Percentiles rank a stretch among this genome's conserved stretches.
Conservation (phyloP, 2,797 vertebrate genomes). For the Crenuchus spilurus region DNA sequence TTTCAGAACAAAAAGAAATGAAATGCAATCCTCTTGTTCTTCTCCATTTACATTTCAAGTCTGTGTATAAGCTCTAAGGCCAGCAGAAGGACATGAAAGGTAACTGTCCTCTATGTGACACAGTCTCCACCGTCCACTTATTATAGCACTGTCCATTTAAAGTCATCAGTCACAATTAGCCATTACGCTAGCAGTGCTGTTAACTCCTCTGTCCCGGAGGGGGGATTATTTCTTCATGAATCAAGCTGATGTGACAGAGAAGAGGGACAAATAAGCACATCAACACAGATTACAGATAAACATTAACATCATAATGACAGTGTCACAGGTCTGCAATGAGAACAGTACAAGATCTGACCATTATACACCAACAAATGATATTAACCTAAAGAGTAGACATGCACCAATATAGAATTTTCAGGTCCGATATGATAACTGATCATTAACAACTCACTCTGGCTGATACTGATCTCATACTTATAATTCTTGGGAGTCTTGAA, state of each 20-base stretch:
- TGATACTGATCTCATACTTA: no score
- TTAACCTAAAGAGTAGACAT: no score
- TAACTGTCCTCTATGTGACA: neutral
- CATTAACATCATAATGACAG: neutral
- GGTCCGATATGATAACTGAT: no score
- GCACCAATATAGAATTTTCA: no score
- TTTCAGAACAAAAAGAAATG: constrained; percentile 42
- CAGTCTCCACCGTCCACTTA: neutral
- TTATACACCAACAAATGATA: neutral
- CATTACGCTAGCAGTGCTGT: neutral
- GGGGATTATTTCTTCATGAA: neutral
- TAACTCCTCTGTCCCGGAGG: neutral
- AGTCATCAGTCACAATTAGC: neutral
- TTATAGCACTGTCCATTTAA: neutral
- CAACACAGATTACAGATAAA: neutral
- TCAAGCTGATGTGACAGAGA: neutral
- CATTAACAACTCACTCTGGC: no score
- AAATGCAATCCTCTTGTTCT: constrained; percentile 48
- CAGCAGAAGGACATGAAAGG: constrained; percentile 5
- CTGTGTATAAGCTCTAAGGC: neutral
- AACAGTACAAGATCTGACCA: neutral
- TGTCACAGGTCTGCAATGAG: neutral
- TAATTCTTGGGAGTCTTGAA: no score
- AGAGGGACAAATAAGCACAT: neutral
- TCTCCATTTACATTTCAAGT: constrained; percentile 24